Evolutionary conservation across 2,888 invertebrate genomes (phyloP), one percentile per base, ranked within the genome.

Genomic region (Caenorhabditis imperialis): DNA sequence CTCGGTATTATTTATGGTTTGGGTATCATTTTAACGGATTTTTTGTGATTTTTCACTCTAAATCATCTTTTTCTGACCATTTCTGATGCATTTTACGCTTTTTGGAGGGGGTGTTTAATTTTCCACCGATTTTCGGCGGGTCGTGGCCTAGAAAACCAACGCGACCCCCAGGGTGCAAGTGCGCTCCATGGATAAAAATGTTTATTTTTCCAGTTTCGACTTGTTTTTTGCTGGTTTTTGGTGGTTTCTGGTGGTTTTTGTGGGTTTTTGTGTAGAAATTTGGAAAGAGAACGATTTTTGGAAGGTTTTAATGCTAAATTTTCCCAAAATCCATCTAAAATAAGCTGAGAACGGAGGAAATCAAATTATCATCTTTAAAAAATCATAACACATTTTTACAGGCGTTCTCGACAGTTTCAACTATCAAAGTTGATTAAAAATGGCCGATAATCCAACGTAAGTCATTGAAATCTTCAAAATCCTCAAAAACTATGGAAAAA

Each of bases 381-480:
- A 50, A 33, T 14, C 16, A 27, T 42, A 54, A 40, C 10, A 23
- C 10, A 12, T 25, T 38, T 35, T 48, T 48, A 8, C 47, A 35
- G 45, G 10, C 25, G 25, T 47, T 27, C 25, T 18, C 53, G 27
- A 23, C 7, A 6, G 14, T 25, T 48, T 25, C 20, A 27, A 14
- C n/a, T n/a, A n/a, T n/a, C n/a, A n/a, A 27, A 27, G 5, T 8
- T 16, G 23, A 14, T 8, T 14, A 35, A 30, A 33, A 16, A 61
- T 61, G 61, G 44, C 35, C 12, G 51, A 61, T 35, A 51, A 42
- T 51, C 35, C 61, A 42, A 61, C 51, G 61, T 61, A 51, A 51
- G 61, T 44, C 5, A 6, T 10, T 14, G 20, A 45, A 16, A 16
- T 47, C 20, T 45, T 18, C 4, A 18, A n/a, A 20, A 20, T 45